These are phyloP conservation scores for Hydroisotoma schaefferi DNA, from an alignment of 2,888 invertebrate species.

Conservation along the genomic window DNA sequence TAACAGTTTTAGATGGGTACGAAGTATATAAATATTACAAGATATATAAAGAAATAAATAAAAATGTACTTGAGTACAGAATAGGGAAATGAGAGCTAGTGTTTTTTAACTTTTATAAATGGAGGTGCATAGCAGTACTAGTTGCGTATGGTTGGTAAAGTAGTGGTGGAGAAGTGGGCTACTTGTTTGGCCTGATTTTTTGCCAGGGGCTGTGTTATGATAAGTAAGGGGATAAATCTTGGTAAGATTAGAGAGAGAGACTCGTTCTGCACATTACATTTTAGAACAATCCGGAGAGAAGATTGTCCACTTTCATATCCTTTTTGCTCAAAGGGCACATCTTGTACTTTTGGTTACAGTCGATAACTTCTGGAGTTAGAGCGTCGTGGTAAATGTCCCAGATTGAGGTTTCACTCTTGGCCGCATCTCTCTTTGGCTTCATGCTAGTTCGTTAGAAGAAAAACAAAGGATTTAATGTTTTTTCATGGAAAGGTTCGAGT, in stretches of 20 bases:
- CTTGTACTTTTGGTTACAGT: conserved; percentile 40
- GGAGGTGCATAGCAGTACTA: too few relatives aligned
- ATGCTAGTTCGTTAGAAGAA: conserved; percentile 17
- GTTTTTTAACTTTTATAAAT: too few relatives aligned
- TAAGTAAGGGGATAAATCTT: not conserved
- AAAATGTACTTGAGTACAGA: not conserved
- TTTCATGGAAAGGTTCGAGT: too few relatives aligned
- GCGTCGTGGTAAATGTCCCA: conserved; percentile 45
- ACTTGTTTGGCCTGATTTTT: too few relatives aligned
- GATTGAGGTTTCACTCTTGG: conserved; percentile 16
- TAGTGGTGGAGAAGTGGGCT: too few relatives aligned
- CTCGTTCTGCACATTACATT: not conserved
- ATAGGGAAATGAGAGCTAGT: not conserved
- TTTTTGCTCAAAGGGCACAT: conserved; percentile 38
- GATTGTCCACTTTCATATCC: conserved; percentile 26
- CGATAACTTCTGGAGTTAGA: conserved; percentile 34
- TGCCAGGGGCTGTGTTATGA: too few relatives aligned
- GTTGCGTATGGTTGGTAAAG: too few relatives aligned
- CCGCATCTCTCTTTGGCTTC: conserved; percentile 25
- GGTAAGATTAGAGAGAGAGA: not conserved
- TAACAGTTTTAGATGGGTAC: not conserved
- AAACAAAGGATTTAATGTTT: conserved; percentile 2
- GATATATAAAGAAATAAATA: not conserved
- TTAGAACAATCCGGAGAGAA: conserved; percentile 41
- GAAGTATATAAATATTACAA: not conserved